A percentile compares a stretch with the other conserved stretches of the same genome.
These are phyloP conservation scores for Dicentrarchus labrax DNA, from an alignment of 2,113 vertebrate species.

Conservation along the genomic window DNA sequence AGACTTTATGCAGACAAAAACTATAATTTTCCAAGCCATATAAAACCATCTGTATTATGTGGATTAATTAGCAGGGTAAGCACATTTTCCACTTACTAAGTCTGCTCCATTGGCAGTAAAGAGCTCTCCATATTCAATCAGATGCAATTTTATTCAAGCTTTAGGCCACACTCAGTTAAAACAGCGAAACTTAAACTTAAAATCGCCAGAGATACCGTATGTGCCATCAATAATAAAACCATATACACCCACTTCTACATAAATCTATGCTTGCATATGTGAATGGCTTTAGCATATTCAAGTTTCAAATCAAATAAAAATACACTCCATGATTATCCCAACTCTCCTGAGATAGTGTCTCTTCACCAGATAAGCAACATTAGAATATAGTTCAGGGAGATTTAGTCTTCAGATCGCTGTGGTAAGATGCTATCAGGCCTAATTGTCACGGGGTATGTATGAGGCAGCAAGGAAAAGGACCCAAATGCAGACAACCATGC, in stretches of 20 bases:
- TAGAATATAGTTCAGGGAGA: conserved; percentile 9
- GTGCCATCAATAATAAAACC: background rate
- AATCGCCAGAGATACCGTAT: conserved; percentile 2
- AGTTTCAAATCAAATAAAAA: background rate
- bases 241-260: background rate
- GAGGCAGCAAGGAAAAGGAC: background rate
- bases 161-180: conserved; percentile 46
- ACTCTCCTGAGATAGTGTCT: background rate
- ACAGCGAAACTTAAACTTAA: conserved; percentile 22
- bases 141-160: conserved; percentile 57
- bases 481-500: background rate
- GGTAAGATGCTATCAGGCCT: background rate
- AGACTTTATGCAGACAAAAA: background rate
- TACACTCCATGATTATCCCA: background rate
- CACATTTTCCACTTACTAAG: conserved; percentile 36
- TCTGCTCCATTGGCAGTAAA: conserved; percentile 7
- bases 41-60: conserved; percentile 20
- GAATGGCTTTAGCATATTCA: background rate
- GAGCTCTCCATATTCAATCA: conserved; percentile 21
- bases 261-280: background rate
- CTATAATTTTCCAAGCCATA: background rate
- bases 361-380: conserved; percentile 18
- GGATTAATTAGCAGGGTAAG: conserved; percentile 44
- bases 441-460: background rate
- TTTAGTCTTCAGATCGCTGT: background rate